A percentile compares a stretch with the other conserved stretches of the same genome.
Evolutionary conservation across 2,888 invertebrate genomes (phyloP).

Genomic region (Oxytorus armatus): DNA sequence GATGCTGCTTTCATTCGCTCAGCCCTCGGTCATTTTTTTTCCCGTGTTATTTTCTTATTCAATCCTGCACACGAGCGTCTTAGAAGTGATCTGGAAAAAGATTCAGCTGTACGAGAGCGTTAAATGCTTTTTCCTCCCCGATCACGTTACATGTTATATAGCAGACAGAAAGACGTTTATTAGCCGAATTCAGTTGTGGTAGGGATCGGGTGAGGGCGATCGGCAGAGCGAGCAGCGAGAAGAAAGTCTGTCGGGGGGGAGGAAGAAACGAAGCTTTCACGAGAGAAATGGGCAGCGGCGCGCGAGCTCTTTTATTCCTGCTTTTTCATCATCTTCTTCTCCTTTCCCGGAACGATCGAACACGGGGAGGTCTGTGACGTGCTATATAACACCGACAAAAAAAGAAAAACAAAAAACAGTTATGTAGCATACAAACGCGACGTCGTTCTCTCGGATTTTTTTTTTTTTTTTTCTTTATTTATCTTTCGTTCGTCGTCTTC

Average conservation of each 20-base stretch:
- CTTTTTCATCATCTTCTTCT: background rate
- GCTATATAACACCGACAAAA: conserved; percentile 20
- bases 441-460: conserved; percentile 8
- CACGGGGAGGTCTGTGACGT: conserved; percentile 33
- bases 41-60: conserved; percentile 5
- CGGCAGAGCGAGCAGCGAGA: conserved; percentile 8
- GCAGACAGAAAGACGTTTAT: conserved; percentile 45
- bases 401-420: conserved; percentile 52
- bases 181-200: conserved; percentile 21
- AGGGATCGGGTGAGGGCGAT: background rate
- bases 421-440: conserved; percentile 8
- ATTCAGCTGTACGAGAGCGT: conserved; percentile 47
- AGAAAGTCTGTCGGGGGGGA: conserved; percentile 39
- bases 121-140: conserved; percentile 33
- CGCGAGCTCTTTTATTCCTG: background rate
- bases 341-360: conserved; percentile 47
- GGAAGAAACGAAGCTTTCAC: conserved; percentile 28
- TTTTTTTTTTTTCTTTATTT: conserved; percentile 11
- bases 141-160: conserved; percentile 47
- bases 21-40: background rate
- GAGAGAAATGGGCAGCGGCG: background rate
- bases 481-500: conserved; percentile 11
- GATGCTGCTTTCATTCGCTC: background rate
- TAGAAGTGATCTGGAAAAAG: conserved; percentile 50
- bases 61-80: background rate